Evolutionary conservation across 2,888 invertebrate species (phyloP), one percentile per base, ranked within the genome.

Genomic region (Ectemnius lituratus): DNA sequence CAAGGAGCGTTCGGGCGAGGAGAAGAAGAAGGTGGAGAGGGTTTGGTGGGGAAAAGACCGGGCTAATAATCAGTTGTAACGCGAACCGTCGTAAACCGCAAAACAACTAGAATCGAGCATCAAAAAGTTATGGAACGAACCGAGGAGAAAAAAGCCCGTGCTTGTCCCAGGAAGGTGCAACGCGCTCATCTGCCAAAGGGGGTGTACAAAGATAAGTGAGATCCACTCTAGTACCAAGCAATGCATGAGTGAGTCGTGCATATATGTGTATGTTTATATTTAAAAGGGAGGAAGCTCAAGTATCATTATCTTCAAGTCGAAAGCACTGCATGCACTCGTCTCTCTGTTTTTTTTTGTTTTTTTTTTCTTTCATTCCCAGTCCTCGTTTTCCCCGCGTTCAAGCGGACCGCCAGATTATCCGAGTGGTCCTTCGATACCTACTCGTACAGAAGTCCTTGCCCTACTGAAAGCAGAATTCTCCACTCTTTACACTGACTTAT

Each of bases 51-150:
- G 72, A 75, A 72, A 71, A 71, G 62, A 65, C 62, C 73, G 69
- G 87, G 85, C 86, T 90, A 90, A 90, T 90, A 90, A 90, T 90
- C 90, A 90, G 89, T 90, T 90, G 90, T 89, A 90, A 89, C 88
- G 87, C 85, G 88, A 88, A 88, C 89, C 89, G 87, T 88, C 89
- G 88, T 87, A 89, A 88, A 89, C 87, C 88, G 86, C 88, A 88
- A 88, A 87, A 89, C 88, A 89, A 88, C 86, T 85, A 88, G 86
- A 86, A 86, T 86, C 84, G 80, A 82, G 69, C 71, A 84, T 84
- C 70, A 58, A 69, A 74, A 58, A 76, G 67, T 70, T 60, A 37
- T 64, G 67, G 65, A 58, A 57, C 16, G 59, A 60, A 56, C 73
- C 62, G 49, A 63, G 66, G 66, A 81, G 77, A 75, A 73, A 79